A percentile compares a stretch with the other conserved stretches of the same genome.
Conservation (phyloP, 2,113 vertebrate species). For the Leuciscus idus region DNA sequence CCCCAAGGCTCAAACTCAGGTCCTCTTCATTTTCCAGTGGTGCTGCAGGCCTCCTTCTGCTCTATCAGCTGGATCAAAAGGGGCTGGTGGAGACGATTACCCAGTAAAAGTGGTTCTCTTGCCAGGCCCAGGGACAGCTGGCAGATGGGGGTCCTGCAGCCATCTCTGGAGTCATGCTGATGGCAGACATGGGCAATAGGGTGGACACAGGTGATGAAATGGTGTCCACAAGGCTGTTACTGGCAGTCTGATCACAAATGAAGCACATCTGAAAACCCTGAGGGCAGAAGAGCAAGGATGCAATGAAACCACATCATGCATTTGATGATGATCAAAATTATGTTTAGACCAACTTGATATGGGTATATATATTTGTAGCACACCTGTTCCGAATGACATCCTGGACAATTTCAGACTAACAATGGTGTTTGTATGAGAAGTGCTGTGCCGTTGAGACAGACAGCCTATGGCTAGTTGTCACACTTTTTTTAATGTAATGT, state of each 20-base stretch:
- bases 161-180: constrained; percentile 54
- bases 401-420: background rate
- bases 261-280: background rate
- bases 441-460: background rate
- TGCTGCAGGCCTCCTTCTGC: constrained; percentile 24
- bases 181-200: constrained; percentile 52
- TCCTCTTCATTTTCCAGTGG: constrained; percentile 37
- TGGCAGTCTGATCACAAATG: background rate
- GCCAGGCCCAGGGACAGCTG: constrained; percentile 64
- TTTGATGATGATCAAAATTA: background rate
- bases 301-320: constrained; percentile 18
- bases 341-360: background rate
- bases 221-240: background rate
- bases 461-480: background rate
- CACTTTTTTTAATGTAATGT: background rate
- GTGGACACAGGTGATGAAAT: constrained; percentile 47
- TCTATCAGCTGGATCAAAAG: constrained; percentile 65
- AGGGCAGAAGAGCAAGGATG: constrained; percentile 2
- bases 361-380: background rate
- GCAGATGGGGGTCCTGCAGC: constrained; percentile 61
- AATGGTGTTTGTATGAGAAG: background rate
- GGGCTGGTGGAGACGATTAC: constrained; percentile 58
- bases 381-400: background rate
- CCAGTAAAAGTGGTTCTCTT: constrained; percentile 51
- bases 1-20: background rate